Percentiles rank a stretch among this genome's conserved stretches.
phyloP scores from a whole-genome alignment of 2,113 vertebrate species.

The Megaceryle torquata region DNA sequence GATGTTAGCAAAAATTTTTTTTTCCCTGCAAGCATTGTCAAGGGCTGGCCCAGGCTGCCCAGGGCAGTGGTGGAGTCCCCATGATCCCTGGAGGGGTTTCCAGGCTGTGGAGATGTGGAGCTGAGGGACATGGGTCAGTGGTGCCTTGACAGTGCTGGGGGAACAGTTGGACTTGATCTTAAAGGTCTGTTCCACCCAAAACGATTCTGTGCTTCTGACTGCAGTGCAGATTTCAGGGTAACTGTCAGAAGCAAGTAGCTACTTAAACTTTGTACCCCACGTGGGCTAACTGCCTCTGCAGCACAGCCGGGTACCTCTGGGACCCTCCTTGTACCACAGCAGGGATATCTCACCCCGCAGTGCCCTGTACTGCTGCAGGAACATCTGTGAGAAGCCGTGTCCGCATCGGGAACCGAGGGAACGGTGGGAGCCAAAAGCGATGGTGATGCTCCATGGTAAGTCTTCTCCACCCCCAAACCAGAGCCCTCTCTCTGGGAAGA shows the following conservation, averaged over 20 bases:
- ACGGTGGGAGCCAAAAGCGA: neutral
- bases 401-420: rapidly evolving
- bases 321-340: rapidly evolving
- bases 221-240: neutral
- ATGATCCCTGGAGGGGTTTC: too few relatives aligned
- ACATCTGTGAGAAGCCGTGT: neutral
- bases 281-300: neutral
- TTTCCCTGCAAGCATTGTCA: too few relatives aligned
- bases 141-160: too few relatives aligned
- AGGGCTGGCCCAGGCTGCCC: too few relatives aligned
- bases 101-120: too few relatives aligned
- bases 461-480: neutral
- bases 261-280: rapidly evolving
- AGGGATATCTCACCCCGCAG: neutral
- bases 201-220: too few relatives aligned
- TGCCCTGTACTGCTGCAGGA: rapidly evolving
- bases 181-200: too few relatives aligned
- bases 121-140: too few relatives aligned
- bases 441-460: neutral
- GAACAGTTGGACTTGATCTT: too few relatives aligned
- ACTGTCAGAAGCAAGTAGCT: neutral
- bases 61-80: too few relatives aligned
- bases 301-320: neutral
- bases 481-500: neutral
- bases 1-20: too few relatives aligned